Evolutionary conservation across 2,888 invertebrate species (phyloP), one percentile per base, ranked within the genome.

Genomic region (Magallana nippona): DNA sequence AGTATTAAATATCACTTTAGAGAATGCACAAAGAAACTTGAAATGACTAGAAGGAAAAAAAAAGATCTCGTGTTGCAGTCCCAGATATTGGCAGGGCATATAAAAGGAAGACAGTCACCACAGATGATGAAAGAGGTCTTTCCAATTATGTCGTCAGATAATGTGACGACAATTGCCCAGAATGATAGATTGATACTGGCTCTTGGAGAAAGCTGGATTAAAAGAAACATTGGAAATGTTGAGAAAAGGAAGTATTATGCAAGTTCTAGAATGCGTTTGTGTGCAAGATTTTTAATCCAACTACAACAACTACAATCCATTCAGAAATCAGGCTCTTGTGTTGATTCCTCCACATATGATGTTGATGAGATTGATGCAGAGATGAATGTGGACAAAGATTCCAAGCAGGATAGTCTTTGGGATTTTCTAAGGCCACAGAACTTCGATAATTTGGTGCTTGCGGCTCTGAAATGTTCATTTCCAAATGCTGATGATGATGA

Each of bases 131-230:
- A 81, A 55, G 86, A 86, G 62, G 88, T 88, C 13, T 85, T 88
- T 62, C 85, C 86, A 58, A 84, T 62, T 56, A 88, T 87, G 88
- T 55, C 57, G 17, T 1, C 13, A 55, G 87, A 86, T 82, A 78
- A 82, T 15, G 77, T 86, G 22, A 58, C 32, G 22, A 62, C 78
- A 15, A 58, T 84, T n/a, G 88, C 87, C 2, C 78, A 86, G 79
- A 82, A 82, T 44, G 85, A 87, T 78, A 10, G 22, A 3, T 22
- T 82, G 13, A 88, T 87, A 56, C 63, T 85, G n/a, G 86, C 86
- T 19, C 77, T 88, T 13, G 86, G 86, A 62, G 88, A 88, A 77
- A 86, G 83, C 55, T 88, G 87, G 87, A 56, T 85, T 27, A 57
- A 83, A 22, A 83, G 85, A 56, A 79, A 22, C 44, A 80, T 85